These are phyloP conservation scores for Drosophila hydei DNA, from an alignment of 1,140 invertebrate genomes.

Conservation along the genomic window DNA sequence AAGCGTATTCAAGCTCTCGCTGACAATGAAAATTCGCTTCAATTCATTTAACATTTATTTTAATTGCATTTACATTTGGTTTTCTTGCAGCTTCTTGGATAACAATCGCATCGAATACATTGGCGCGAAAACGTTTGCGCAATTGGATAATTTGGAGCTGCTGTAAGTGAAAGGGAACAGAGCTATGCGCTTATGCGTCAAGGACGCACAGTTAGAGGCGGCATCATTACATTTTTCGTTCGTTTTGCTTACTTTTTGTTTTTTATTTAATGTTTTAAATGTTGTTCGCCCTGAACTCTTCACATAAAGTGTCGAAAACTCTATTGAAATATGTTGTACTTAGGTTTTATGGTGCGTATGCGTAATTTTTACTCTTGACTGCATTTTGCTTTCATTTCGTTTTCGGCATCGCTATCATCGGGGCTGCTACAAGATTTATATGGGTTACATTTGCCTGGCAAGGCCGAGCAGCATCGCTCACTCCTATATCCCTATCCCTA, in stretches of 20 bases:
- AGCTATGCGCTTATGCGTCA: slow-evolving; percentile 3
- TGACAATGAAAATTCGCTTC: too few species aligned
- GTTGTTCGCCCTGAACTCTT: slow-evolving; percentile 7
- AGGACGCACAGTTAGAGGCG: slow-evolving; percentile 1
- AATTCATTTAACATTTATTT: slow-evolving; percentile 12
- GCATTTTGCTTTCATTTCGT: slow-evolving; percentile 72
- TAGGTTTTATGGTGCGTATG: slow-evolving; percentile 81
- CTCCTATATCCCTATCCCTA: not conserved
- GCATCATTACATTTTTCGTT: slow-evolving; percentile 29
- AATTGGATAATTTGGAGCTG: slow-evolving; percentile 83
- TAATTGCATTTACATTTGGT: slow-evolving; percentile 35
- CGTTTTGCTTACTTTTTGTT: slow-evolving; percentile 24
- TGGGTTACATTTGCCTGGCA: slow-evolving; percentile 59
- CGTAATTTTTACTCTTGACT: slow-evolving; percentile 81
- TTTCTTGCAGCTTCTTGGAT: slow-evolving; percentile 84
- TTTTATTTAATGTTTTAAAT: slow-evolving; percentile 21
- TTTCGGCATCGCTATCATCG: slow-evolving; percentile 54
- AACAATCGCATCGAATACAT: slow-evolving; percentile 84
- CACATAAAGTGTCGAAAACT: slow-evolving; percentile 73
- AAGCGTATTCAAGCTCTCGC: not conserved
- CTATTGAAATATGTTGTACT: slow-evolving; percentile 82
- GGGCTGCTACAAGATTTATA: slow-evolving; percentile 63
- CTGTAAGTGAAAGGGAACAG: slow-evolving; percentile 83
- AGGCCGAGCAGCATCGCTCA: not conserved
- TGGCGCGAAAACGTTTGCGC: slow-evolving; percentile 83